A percentile compares a stretch with the other conserved stretches of the same genome.
Evolutionary conservation across 2,888 invertebrate species (phyloP).

Genomic region (Scaeva pyrastri): DNA sequence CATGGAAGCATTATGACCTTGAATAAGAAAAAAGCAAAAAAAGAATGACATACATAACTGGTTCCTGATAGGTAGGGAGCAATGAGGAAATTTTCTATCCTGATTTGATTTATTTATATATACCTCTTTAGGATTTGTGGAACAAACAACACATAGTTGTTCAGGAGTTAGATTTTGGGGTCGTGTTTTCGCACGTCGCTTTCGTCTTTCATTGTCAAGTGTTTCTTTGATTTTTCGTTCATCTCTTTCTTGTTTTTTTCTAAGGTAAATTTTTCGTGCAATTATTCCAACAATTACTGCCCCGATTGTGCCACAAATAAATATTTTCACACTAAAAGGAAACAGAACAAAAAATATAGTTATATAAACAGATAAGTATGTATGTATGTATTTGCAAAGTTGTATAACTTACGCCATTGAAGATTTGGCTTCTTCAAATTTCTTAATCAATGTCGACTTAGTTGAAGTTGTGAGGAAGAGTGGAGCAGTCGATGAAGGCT

Average conservation of each 20-base stretch:
- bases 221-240: constrained; percentile 86
- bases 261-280: constrained; percentile 85
- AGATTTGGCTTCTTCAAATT: constrained; percentile 89
- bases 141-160: constrained; percentile 93
- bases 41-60: too few relatives aligned
- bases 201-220: constrained; percentile 88
- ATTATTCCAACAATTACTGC: constrained; percentile 85
- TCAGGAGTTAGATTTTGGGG: constrained; percentile 86
- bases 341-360: not conserved
- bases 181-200: constrained; percentile 87
- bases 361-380: not conserved
- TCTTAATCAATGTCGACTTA: constrained; percentile 89
- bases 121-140: constrained; percentile 92
- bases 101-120: not conserved
- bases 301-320: constrained; percentile 86
- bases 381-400: not conserved
- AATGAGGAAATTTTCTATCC: too few relatives aligned
- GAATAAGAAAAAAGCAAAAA: not conserved
- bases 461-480: constrained; percentile 92
- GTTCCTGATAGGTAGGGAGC: too few relatives aligned
- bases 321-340: constrained; percentile 85
- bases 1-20: constrained; percentile 93
- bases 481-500: constrained; percentile 90
- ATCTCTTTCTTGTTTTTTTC: constrained; percentile 85
- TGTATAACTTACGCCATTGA: constrained; percentile 87